Evolutionary conservation across 2,888 invertebrate species (phyloP).

Genomic region (Diachrysia chrysitis): DNA sequence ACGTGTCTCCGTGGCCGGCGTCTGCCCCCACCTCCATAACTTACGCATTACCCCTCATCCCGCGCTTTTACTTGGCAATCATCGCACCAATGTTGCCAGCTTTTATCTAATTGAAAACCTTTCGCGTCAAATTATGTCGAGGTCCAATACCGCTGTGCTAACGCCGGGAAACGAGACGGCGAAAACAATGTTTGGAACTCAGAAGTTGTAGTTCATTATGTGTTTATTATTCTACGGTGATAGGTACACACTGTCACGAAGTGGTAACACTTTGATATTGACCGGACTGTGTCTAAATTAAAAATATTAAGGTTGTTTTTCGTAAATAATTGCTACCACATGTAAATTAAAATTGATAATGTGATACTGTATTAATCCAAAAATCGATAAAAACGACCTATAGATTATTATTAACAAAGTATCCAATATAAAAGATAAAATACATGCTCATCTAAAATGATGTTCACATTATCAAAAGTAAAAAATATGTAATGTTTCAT

Average conservation of each 20-base stretch:
- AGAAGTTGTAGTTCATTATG: constrained; percentile 13
- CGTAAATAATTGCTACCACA: too few species aligned
- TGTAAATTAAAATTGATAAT: too few species aligned
- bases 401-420: constrained; percentile 57
- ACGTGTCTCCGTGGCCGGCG: constrained; percentile 47
- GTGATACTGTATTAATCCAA: too few species aligned
- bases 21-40: constrained; percentile 35
- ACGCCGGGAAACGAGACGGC: constrained; percentile 18
- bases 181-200: constrained; percentile 31
- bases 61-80: constrained; percentile 56
- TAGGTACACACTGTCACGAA: neutral
- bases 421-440: constrained; percentile 26
- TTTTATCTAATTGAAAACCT: constrained; percentile 57
- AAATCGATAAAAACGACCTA: neutral
- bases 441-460: constrained; percentile 22
- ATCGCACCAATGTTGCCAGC: constrained; percentile 46
- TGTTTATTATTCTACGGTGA: neutral
- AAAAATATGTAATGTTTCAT: constrained; percentile 61
- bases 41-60: constrained; percentile 45
- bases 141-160: constrained; percentile 26
- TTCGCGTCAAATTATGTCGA: constrained; percentile 46
- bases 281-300: neutral
- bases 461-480: constrained; percentile 26
- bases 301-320: too few species aligned
- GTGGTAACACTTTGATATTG: neutral